These are phyloP conservation scores for Hipparchia sbordonii DNA, from an alignment of 2,888 invertebrate species.

Conservation along the genomic window DNA sequence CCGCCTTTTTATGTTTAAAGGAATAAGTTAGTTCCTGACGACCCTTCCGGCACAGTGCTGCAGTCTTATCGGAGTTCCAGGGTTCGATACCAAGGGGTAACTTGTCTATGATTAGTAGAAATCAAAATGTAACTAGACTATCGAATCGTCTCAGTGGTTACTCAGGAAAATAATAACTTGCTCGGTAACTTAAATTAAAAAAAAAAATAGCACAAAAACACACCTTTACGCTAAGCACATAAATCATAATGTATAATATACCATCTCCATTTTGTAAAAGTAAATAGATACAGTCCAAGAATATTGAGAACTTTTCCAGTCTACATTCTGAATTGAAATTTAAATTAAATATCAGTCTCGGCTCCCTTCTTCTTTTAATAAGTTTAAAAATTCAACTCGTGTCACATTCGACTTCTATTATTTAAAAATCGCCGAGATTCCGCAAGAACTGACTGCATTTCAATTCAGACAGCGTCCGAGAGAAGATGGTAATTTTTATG, in stretches of 20 bases:
- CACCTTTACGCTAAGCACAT: too few species aligned
- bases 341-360: slow-evolving; percentile 7
- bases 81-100: neutral
- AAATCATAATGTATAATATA: too few species aligned
- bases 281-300: neutral
- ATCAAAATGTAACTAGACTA: too few species aligned
- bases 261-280: too few species aligned
- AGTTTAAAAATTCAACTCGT: slow-evolving; percentile 16
- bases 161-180: too few species aligned
- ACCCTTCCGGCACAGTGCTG: neutral
- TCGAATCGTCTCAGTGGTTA: too few species aligned
- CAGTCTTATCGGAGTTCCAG: neutral
- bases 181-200: too few species aligned
- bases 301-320: neutral
- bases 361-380: neutral
- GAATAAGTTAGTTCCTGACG: neutral
- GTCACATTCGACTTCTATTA: slow-evolving; percentile 17
- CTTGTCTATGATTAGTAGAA: neutral
- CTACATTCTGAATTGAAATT: neutral
- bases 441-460: slow-evolving; percentile 25
- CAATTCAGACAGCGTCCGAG: slow-evolving; percentile 31
- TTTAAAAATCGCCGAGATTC: slow-evolving; percentile 28
- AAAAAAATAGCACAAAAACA: too few species aligned
- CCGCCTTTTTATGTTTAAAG: neutral
- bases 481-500: slow-evolving; percentile 37